These are phyloP conservation scores for Tineola bisselliella DNA, from an alignment of 2,888 invertebrate species.

Conservation along the genomic window DNA sequence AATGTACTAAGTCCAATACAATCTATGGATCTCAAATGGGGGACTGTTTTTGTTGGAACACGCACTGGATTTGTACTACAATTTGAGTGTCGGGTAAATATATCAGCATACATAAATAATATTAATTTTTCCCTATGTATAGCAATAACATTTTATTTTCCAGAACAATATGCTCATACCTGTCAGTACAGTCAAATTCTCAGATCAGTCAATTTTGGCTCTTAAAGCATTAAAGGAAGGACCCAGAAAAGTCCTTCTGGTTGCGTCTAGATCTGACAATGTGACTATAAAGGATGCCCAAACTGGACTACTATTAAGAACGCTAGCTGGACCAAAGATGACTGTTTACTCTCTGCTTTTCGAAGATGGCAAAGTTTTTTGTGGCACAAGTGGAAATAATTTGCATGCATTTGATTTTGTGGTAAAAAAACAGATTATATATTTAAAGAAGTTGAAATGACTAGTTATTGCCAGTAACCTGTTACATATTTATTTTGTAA, in stretches of 20 bases:
- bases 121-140: constrained; percentile 15
- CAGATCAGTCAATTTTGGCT: constrained; percentile 73
- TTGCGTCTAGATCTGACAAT: constrained; percentile 75
- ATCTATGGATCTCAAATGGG: constrained; percentile 80
- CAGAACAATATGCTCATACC: constrained; percentile 67
- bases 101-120: background rate
- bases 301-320: constrained; percentile 73
- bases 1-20: constrained; percentile 73
- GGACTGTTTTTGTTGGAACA: constrained; percentile 76
- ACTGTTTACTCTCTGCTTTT: constrained; percentile 78
- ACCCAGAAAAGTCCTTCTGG: constrained; percentile 73
- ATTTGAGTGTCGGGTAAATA: constrained; percentile 72
- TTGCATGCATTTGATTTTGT: constrained; percentile 80
- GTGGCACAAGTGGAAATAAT: constrained; percentile 77
- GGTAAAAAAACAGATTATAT: no score
- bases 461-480: no score
- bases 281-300: constrained; percentile 78
- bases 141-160: constrained; percentile 21
- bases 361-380: constrained; percentile 75
- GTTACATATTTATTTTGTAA: background rate
- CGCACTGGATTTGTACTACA: constrained; percentile 76
- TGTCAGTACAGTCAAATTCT: constrained; percentile 66
- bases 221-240: constrained; percentile 79
- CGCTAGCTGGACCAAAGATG: constrained; percentile 64
- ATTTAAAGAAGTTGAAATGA: no score